Percentiles rank a stretch among this genome's conserved stretches.
Evolutionary conservation across 2,888 invertebrate genomes (phyloP).

Genomic region (Cataglyphis cursor): DNA sequence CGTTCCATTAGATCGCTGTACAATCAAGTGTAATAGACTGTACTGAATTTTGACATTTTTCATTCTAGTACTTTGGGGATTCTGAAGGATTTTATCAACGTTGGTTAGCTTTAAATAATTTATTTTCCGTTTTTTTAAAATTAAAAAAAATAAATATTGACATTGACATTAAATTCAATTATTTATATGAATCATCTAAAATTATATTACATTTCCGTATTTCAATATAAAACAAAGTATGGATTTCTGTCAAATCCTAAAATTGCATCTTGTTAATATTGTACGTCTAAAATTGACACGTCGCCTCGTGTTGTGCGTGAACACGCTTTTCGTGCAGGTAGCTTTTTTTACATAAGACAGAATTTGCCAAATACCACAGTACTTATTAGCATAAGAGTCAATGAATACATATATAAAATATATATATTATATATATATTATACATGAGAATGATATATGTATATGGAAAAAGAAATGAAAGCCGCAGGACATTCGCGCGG

Average conservation of each 20-base stretch:
- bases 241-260: not conserved
- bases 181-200: not conserved
- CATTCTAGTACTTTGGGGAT: not conserved
- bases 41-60: slow-evolving; percentile 4
- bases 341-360: slow-evolving; percentile 86
- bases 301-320: slow-evolving; percentile 66
- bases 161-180: not conserved
- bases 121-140: not conserved
- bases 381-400: slow-evolving; percentile 83
- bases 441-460: slow-evolving; percentile 49
- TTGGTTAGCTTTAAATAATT: not conserved
- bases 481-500: slow-evolving; percentile 35
- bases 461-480: slow-evolving; percentile 37
- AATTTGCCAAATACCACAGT: slow-evolving; percentile 86
- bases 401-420: slow-evolving; percentile 66
- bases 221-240: not conserved
- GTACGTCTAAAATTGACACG: not conserved
- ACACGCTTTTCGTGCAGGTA: slow-evolving; percentile 82
- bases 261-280: slow-evolving; percentile 20
- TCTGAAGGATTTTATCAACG: not conserved
- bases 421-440: slow-evolving; percentile 44
- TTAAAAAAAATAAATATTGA: not conserved
- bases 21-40: not conserved
- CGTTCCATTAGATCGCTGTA: not conserved
- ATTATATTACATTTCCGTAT: not conserved